Evolutionary conservation across 2,888 invertebrate genomes (phyloP).

Genomic region (Phlogophora meticulosa): DNA sequence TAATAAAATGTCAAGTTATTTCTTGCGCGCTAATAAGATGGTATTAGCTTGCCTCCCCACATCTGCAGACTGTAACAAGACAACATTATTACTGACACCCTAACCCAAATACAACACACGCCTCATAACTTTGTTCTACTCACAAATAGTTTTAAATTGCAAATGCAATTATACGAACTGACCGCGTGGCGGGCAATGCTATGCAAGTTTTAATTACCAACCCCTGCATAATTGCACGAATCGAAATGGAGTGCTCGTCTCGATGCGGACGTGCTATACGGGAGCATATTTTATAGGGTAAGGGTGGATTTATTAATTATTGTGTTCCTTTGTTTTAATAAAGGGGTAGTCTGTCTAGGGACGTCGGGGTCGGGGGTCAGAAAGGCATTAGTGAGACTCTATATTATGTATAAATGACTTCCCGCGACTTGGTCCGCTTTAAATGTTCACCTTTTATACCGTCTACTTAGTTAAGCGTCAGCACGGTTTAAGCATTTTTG

Average conservation of each 20-base stretch:
- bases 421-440: neutral
- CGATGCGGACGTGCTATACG: conserved; percentile 30
- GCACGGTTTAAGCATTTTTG: neutral
- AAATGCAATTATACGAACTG: conserved; percentile 74
- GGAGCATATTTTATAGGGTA: conserved; percentile 11
- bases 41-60: neutral
- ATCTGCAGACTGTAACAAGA: conserved; percentile 12
- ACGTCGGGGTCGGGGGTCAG: neutral
- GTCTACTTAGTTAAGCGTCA: neutral
- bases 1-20: neutral
- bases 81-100: conserved; percentile 24
- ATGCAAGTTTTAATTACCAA: conserved; percentile 73
- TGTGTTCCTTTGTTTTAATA: conserved; percentile 43
- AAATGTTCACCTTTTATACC: neutral
- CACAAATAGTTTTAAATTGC: conserved; percentile 78
- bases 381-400: neutral
- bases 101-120: conserved; percentile 50
- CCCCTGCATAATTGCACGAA: conserved; percentile 70
- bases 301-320: conserved; percentile 33
- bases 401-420: neutral
- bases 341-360: conserved; percentile 16
- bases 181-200: conserved; percentile 60
- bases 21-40: neutral
- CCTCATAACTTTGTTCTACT: conserved; percentile 59
- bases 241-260: conserved; percentile 60